Evolutionary conservation across 2,113 vertebrate genomes (phyloP).

Genomic region (Onychostoma macrolepis): DNA sequence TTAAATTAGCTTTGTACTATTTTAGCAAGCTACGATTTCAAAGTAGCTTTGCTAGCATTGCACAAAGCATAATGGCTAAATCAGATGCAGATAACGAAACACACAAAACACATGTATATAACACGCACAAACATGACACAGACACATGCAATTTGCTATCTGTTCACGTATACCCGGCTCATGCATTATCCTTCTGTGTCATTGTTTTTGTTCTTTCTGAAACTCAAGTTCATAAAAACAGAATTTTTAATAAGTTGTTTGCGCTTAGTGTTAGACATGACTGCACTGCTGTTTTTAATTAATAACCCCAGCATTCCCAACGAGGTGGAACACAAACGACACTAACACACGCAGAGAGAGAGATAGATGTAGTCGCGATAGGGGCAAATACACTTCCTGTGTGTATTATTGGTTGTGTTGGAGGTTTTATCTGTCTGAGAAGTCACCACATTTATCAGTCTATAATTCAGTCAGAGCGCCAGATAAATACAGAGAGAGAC

Average conservation of each 20-base stretch:
- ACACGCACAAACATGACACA: background rate
- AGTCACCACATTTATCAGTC: background rate
- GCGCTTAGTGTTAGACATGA: constrained; percentile 22
- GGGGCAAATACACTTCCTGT: background rate
- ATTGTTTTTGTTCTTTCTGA: background rate
- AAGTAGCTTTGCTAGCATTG: background rate
- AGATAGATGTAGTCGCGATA: background rate
- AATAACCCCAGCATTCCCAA: constrained; percentile 3
- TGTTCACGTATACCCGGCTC: background rate
- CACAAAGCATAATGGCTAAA: background rate
- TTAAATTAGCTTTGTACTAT: background rate
- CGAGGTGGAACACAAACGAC: background rate
- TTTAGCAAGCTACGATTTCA: background rate
- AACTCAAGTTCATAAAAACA: constrained; percentile 8
- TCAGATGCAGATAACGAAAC: background rate
- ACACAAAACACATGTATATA: background rate
- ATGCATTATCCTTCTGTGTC: background rate
- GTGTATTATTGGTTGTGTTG: background rate
- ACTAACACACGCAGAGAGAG: constrained; percentile 9
- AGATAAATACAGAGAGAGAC: constrained; percentile 18
- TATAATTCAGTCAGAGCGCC: background rate
- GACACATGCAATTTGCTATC: background rate
- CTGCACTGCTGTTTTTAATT: constrained; percentile 32
- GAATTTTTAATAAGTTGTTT: constrained; percentile 34
- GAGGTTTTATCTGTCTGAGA: constrained; percentile 21